Evolutionary conservation across 2,797 vertebrate genomes (phyloP), one percentile per base, ranked within the genome.

Genomic region (Gephyroberyx darwinii): DNA sequence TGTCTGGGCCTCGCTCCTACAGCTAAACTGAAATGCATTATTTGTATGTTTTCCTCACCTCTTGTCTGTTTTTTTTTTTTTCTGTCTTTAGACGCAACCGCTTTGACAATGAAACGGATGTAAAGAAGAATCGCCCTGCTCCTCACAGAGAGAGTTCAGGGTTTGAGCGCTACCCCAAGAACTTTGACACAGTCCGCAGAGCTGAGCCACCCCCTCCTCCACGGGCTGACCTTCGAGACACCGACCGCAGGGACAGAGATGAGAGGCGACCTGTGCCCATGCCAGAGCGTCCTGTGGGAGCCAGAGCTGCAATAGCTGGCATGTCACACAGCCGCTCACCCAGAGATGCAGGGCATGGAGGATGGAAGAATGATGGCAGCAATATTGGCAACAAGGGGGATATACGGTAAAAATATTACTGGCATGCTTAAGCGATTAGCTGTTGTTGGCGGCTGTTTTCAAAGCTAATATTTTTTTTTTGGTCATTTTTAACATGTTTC

Each of bases 91-190:
- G 98, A 82, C 94, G 97, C 39, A 97, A 95, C 65, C 93, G 96
- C 26, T 98, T 97, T 82, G 95, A 96, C 8, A 90, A 91, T 45
- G 97, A 96, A 83, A 93, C 95, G 2, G 96, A 98, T n/a, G 93
- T 91, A 0, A 99, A 99, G 81, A 99, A 99, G 88, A 88, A 87
- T 64, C 95, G 97, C 0, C 95, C 95, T 0, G 89, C 94, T 22
- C 90, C 94, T 41, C 92, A 95, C 54, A 94, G 96, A 74, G 96
- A 98, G 58, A 89, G 94, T 41, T 87, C 96, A 0, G 91, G 93
- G 14, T 97, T 98, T 71, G 96, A 98, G 53, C 95, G 96, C 1
- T 99, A 96, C 62, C 95, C 96, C 5, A 98, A 99, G 89, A 95
- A 84, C 84, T 99, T 98, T 77, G 95, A 93, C 14, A 90, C 95